Percentiles rank a stretch among this genome's conserved stretches.
phyloP scores from a whole-genome alignment of 2,888 invertebrate genomes.

The Timema podura region DNA sequence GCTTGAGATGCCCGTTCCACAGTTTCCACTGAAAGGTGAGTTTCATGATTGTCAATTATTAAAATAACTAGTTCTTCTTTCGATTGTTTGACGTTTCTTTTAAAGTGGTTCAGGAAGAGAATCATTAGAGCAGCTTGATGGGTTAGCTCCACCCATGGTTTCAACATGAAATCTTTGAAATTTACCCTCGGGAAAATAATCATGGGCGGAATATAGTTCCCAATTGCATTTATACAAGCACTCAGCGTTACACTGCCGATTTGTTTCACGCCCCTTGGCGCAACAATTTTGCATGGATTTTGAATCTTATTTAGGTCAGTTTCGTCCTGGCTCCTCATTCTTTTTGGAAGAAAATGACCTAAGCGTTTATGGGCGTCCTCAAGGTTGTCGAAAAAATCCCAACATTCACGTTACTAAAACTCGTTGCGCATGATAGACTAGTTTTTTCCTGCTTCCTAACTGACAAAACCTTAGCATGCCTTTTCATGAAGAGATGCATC shows the following conservation, averaged over 20 bases:
- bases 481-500: slow-evolving; percentile 6
- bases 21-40: neutral
- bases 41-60: neutral
- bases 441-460: slow-evolving; percentile 1
- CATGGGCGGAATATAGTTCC: slow-evolving; percentile 41
- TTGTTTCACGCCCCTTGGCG: slow-evolving; percentile 42
- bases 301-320: slow-evolving; percentile 43
- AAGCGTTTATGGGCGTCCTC: neutral
- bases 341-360: neutral
- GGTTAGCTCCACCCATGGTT: slow-evolving; percentile 33
- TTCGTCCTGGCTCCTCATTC: slow-evolving; percentile 44
- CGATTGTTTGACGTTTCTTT: neutral
- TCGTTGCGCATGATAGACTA: neutral
- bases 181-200: slow-evolving; percentile 41
- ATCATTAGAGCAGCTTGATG: neutral
- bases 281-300: slow-evolving; percentile 39
- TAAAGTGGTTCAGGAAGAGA: neutral
- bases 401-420: neutral
- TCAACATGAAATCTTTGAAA: slow-evolving; percentile 39
- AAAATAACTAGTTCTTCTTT: neutral
- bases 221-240: slow-evolving; percentile 40
- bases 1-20: neutral
- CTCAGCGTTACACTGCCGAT: slow-evolving; percentile 43
- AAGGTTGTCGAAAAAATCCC: neutral
- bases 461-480: neutral